Evolutionary conservation across 2,797 vertebrate species (phyloP).

Genomic region (Dromococcyx pavoninus): DNA sequence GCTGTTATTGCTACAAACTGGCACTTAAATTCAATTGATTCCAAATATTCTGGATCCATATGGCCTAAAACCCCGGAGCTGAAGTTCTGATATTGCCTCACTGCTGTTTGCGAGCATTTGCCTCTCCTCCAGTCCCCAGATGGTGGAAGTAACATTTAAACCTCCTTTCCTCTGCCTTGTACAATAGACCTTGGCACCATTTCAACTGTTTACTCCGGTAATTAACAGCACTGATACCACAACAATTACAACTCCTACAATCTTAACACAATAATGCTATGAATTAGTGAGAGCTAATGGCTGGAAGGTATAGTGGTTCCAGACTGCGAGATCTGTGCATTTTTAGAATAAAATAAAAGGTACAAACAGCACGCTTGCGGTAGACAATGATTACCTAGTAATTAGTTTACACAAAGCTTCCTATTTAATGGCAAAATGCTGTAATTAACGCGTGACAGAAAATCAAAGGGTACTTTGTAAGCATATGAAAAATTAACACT

Average conservation of each 20-base stretch:
- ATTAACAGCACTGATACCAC: constrained; percentile 97
- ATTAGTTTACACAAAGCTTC: constrained; percentile 99
- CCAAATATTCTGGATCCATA: constrained; percentile 90
- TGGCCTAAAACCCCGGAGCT: constrained; percentile 93
- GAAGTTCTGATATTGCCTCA: constrained; percentile 87
- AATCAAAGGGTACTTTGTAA: constrained; percentile 99
- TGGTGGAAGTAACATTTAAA: constrained; percentile 98
- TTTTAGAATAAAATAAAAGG: constrained; percentile 91
- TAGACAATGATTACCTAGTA: constrained; percentile 97
- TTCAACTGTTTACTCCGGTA: constrained; percentile 98
- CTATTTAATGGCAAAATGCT: constrained; percentile 96
- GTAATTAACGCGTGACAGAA: constrained; percentile 99
- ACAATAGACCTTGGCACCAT: constrained; percentile 98
- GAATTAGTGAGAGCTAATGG: constrained; percentile 96
- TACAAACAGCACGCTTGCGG: constrained; percentile 89
- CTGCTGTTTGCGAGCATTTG: constrained; percentile 86
- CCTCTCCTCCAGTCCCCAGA: constrained; percentile 95
- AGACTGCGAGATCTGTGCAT: constrained; percentile 88
- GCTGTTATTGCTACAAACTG: constrained; percentile 76
- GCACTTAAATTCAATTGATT: constrained; percentile 84
- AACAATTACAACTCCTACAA: constrained; percentile 94
- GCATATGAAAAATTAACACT: constrained; percentile 94
- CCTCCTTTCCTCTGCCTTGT: constrained; percentile 89
- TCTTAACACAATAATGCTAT: constrained; percentile 88
- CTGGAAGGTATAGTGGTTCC: constrained; percentile 88